phyloP scores from a whole-genome alignment of 2,888 invertebrate species.

The Prenolepis imparis region DNA sequence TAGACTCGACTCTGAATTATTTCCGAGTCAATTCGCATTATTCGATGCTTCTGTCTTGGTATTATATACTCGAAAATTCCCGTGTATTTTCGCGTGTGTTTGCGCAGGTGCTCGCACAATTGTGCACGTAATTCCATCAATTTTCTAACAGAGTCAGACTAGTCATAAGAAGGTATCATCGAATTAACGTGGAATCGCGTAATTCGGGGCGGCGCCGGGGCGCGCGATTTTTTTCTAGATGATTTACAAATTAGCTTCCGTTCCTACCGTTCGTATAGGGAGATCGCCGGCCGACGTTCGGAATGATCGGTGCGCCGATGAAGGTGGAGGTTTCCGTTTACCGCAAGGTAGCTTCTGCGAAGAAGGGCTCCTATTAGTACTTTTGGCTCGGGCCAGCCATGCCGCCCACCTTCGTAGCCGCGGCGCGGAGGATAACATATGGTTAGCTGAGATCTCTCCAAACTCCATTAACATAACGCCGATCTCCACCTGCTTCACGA shows the following conservation, averaged over 20 bases:
- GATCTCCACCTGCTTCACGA: conserved; percentile 79
- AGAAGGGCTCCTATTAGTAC: conserved; percentile 73
- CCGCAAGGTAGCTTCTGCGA: conserved; percentile 69
- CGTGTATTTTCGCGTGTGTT: conserved; percentile 57
- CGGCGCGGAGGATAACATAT: conserved; percentile 74
- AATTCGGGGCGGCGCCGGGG: conserved; percentile 43
- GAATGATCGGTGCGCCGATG: conserved; percentile 66
- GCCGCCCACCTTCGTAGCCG: conserved; percentile 59
- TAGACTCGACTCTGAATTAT: neutral
- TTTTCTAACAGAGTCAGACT: neutral
- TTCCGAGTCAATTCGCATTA: conserved; percentile 1
- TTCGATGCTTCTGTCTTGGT: conserved; percentile 25
- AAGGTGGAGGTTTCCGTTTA: conserved; percentile 67
- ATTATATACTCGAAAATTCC: conserved; percentile 54
- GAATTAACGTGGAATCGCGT: conserved; percentile 33
- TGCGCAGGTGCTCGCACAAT: conserved; percentile 59
- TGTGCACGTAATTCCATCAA: neutral
- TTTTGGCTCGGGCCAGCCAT: conserved; percentile 62
- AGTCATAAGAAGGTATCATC: conserved; percentile 26
- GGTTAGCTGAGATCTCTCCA: conserved; percentile 78
- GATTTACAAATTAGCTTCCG: conserved; percentile 78
- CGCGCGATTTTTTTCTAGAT: conserved; percentile 66
- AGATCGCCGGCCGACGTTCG: conserved; percentile 51
- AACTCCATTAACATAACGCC: conserved; percentile 79
- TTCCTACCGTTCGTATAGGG: conserved; percentile 60